Base-by-base conservation (phyloP, 2,888 invertebrate genomes). In the Erebia epiphron region DNA sequence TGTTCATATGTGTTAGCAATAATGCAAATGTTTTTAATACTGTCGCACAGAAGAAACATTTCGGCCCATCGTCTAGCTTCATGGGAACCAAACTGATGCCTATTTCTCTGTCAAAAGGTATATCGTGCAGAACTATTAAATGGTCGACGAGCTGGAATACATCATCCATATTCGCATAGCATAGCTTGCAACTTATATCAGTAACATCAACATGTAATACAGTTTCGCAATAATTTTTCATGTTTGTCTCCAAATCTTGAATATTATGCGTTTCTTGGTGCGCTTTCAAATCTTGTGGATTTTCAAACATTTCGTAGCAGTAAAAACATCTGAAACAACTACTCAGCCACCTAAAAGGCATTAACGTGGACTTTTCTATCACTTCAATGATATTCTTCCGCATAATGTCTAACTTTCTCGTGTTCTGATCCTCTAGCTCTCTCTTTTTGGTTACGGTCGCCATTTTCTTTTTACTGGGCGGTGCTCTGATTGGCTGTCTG, bases 291-390 rank as follows among this genome's bases (percentile, higher is more conserved):
- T 84, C 80, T 70, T 76, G 73, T 0, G 77, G 76, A 5, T 79
- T 75, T 18, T 76, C 74, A 41, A 82, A 84, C 50, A 81, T 75
- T 35, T 82, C 82, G 26, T 81, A 82, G 62, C 86, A 86, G 64
- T 80, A 86, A 64, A 86, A 86, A 52, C 86, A 86, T 73, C 82
- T 73, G 61, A 80, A 85, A 0, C 78, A 76, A 21, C 78, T 82
- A 46, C 79, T 80, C 0, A 82, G 74, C 83, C 83, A 83, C 49
- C 79, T 78, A 70, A 86, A 86, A 0, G 86, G 86, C 73, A 81
- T 78, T 0, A 81, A 71, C 0, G 83, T 83, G 0, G 86, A 82
- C 8, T 82, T 80, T 9, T 78, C 67, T 0, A 89, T 70, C 0
- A 86, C 75, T 67, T 79, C 77, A 1, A 76, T 76, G 0, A 86